phyloP scores from a whole-genome alignment of 2,113 vertebrate species.

The Suncus etruscus region DNA sequence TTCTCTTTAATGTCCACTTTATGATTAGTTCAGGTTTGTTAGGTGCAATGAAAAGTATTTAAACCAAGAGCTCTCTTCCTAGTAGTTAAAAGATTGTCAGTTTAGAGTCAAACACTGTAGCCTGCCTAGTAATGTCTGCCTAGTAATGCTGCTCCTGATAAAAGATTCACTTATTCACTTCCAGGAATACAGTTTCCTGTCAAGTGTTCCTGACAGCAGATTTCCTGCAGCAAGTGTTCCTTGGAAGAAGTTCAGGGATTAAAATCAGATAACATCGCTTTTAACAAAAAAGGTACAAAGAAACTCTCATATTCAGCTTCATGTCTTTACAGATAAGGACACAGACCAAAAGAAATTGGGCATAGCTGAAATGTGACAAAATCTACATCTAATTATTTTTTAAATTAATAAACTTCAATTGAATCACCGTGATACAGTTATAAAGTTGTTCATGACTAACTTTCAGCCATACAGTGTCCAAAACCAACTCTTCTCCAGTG shows the following conservation, averaged over 20 bases:
- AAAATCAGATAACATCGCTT: neutral
- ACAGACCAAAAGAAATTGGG: neutral
- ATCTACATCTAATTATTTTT: neutral
- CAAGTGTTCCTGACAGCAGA: neutral
- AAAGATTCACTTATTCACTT: neutral
- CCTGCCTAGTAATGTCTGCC: neutral
- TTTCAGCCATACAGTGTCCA: no score
- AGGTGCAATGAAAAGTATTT: neutral
- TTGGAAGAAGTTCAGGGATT: neutral
- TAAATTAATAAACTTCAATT: neutral
- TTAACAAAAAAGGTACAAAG: neutral
- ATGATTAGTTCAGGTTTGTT: neutral
- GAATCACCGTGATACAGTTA: no score
- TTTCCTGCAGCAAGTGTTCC: neutral
- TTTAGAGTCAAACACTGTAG: neutral
- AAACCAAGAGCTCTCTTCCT: neutral
- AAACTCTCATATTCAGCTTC: neutral
- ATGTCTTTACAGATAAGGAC: conserved; percentile 12
- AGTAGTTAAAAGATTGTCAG: neutral
- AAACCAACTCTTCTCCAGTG: no score
- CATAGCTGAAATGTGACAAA: neutral
- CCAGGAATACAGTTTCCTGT: neutral
- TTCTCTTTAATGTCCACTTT: neutral
- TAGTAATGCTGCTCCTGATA: neutral
- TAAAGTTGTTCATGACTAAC: no score